Evolutionary conservation across 2,113 vertebrate genomes (phyloP).

Genomic region (Gobio gobio): DNA sequence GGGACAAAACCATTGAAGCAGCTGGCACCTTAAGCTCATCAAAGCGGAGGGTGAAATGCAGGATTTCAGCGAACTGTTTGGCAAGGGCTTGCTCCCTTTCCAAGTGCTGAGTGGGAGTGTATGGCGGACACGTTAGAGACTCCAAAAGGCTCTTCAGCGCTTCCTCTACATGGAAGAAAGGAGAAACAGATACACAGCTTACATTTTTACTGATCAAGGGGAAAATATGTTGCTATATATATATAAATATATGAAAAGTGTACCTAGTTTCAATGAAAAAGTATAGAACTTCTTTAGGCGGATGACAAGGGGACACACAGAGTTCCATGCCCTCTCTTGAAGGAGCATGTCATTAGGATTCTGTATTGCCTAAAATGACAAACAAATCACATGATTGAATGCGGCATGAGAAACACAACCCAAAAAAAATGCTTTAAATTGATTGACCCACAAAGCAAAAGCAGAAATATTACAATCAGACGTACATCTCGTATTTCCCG

Average conservation of each 20-base stretch:
- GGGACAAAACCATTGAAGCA: not conserved
- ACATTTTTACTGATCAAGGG: not conserved
- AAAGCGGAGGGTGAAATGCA: constrained; percentile 97
- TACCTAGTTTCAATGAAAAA: constrained; percentile 94
- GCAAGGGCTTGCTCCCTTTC: constrained; percentile 96
- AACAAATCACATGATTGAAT: not conserved
- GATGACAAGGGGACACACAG: constrained; percentile 94
- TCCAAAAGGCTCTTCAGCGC: constrained; percentile 92
- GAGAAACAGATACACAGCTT: not conserved
- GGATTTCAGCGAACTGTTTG: constrained; percentile 97
- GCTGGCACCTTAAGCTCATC: constrained; percentile 94
- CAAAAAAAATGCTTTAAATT: not conserved
- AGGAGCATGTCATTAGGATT: constrained; percentile 90
- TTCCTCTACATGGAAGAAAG: constrained; percentile 78
- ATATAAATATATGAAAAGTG: not conserved
- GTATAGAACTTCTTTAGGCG: constrained; percentile 95
- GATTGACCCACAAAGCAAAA: not conserved
- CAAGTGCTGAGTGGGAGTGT: constrained; percentile 94
- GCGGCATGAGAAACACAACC: not conserved
- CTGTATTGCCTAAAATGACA: constrained; percentile 88
- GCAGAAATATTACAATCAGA: constrained; percentile 11
- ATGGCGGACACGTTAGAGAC: constrained; percentile 90
- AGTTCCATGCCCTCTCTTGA: constrained; percentile 95
- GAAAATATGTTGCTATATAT: not conserved
- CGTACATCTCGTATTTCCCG: constrained; percentile 97